Conservation (phyloP, 2,797 vertebrate species). For the Cossypha heuglini region DNA sequence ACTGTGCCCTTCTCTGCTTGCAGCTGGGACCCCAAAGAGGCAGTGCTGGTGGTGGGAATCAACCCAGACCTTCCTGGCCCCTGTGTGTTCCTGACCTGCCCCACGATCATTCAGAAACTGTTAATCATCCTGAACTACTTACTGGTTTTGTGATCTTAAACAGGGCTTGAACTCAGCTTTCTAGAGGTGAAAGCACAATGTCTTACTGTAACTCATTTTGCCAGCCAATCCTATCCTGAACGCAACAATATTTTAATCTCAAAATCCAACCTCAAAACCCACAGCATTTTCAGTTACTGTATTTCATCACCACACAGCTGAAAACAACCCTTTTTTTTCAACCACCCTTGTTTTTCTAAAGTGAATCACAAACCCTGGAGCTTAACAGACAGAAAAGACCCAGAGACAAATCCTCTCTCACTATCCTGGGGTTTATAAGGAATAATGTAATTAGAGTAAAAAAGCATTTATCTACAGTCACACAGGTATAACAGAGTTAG, state of each 20-base stretch:
- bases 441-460: background rate
- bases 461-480: background rate
- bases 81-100: background rate
- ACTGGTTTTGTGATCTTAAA: slow-evolving; percentile 57
- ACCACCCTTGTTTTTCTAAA: slow-evolving; percentile 59
- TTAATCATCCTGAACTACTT: slow-evolving; percentile 46
- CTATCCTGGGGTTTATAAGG: background rate
- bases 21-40: background rate
- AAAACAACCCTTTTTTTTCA: slow-evolving; percentile 57
- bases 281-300: slow-evolving; percentile 70
- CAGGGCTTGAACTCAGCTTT: slow-evolving; percentile 48
- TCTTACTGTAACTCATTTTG: slow-evolving; percentile 59
- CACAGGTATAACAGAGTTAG: background rate
- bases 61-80: rapidly evolving
- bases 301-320: slow-evolving; percentile 62
- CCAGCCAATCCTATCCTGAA: slow-evolving; percentile 48
- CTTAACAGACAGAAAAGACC: slow-evolving; percentile 36
- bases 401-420: background rate
- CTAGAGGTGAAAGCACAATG: slow-evolving; percentile 63
- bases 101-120: background rate
- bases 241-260: slow-evolving; percentile 67
- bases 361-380: slow-evolving; percentile 59
- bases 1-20: background rate
- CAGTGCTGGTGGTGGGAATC: background rate
- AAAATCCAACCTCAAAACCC: slow-evolving; percentile 73